These are phyloP conservation scores for Aldabrachelys gigantea DNA, from an alignment of 2,113 vertebrate species.

Conservation along the genomic window DNA sequence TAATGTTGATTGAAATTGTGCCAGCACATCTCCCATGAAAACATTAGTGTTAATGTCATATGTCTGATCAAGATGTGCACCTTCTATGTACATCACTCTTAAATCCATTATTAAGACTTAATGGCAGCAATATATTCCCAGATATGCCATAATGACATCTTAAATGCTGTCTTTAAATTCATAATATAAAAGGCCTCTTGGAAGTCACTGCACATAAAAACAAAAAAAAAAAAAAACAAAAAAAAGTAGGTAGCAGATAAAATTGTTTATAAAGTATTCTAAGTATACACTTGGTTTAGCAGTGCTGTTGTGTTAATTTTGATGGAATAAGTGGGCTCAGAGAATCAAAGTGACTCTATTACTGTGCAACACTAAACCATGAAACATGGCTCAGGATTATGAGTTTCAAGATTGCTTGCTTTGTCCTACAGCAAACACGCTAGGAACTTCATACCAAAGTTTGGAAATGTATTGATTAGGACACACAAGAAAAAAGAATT, in stretches of 20 bases:
- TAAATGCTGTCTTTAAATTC: constrained; percentile 68
- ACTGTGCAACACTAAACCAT: not conserved
- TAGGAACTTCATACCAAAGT: not conserved
- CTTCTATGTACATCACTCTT: constrained; percentile 41
- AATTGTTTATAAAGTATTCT: constrained; percentile 23
- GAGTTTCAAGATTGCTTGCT: not conserved
- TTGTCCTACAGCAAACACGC: not conserved
- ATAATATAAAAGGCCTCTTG: constrained; percentile 64
- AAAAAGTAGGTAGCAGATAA: not conserved
- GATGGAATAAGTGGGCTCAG: constrained; percentile 18
- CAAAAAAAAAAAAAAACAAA: not conserved
- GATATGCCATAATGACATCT: constrained; percentile 67
- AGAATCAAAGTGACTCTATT: not conserved
- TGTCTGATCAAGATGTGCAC: constrained; percentile 35
- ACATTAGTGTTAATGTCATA: constrained; percentile 40
- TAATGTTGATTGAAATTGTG: constrained; percentile 61
- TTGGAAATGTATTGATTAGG: not conserved
- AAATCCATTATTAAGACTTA: constrained; percentile 64
- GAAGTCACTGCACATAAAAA: not conserved
- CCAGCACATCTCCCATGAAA: constrained; percentile 55
- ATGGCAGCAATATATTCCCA: constrained; percentile 55
- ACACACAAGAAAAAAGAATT: not conserved
- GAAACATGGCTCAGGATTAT: not conserved
- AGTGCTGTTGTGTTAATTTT: constrained; percentile 13
- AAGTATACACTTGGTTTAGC: constrained; percentile 6